Base-by-base conservation (phyloP, 2,113 vertebrate species). In the Anguilla japonica region DNA sequence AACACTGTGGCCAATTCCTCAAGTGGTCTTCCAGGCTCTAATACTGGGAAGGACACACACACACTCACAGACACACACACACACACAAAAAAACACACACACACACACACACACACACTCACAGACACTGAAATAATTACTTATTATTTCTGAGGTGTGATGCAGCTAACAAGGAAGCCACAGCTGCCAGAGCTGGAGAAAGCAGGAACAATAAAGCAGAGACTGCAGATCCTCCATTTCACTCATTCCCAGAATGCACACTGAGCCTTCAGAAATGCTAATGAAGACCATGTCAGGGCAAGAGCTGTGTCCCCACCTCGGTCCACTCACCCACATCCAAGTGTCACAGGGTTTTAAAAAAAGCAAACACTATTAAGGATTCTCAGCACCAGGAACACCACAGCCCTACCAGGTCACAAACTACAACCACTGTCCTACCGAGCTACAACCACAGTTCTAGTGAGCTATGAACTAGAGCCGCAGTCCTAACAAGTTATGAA, bases 1-100 rank as follows among this genome's bases (percentile, higher is more conserved):
- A 92, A 85, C 91, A 20, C 84, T 14, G 83, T 0, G 15, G 89
- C 88, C 84, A 84, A 87, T 90, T 93, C 90, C 88, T 92, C 86
- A 86, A 89, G 89, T 80, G 20, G 40, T 84, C 87, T 82, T 91
- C 82, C 84, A 87, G 85, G 86, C 56, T 91, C 40, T 26, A 13
- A 15, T 80, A 86, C 81, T 78, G 86, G 20, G 83, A 67, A 5
- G 87, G 90, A 46, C 4, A 6, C 43, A 46, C 43, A 46, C 43
- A 46, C 43, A 9, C 43, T 1, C 43, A 46, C 9, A 14, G 3
- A 14, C 13, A 53, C 4, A 53, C 4, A 53, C 50, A 53, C 50
- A 53, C 11, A 53, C 50, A 53, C 11, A 53, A 3, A 13, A 1
- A 53, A 4, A 53, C 50, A 14, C 50, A 53, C 6, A 53, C 50